Conservation (phyloP, 2,888 invertebrate species). For the Stenolophus ochropezus region DNA sequence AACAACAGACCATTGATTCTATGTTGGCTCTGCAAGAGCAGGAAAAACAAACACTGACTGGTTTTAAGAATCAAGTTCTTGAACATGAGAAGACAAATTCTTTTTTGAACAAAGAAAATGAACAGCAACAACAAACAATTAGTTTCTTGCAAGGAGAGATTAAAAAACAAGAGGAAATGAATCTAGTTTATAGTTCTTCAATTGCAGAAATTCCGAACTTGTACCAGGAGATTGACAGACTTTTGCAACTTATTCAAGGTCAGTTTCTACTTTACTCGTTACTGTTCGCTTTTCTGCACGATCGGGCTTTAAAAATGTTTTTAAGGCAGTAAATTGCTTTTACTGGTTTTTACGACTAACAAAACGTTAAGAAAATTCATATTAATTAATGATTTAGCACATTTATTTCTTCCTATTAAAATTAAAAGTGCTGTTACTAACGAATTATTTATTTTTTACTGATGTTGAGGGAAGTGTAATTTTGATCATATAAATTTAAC, state of each 20-base stretch:
- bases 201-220: not conserved
- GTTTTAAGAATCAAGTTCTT: not conserved
- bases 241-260: not conserved
- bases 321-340: too few relatives aligned
- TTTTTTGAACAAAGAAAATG: not conserved
- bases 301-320: too few relatives aligned
- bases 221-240: not conserved
- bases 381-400: too few relatives aligned
- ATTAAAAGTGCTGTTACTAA: too few relatives aligned
- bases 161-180: not conserved
- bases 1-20: not conserved
- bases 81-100: not conserved
- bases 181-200: not conserved
- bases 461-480: too few relatives aligned
- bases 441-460: too few relatives aligned
- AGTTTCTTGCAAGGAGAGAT: not conserved
- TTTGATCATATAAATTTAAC: too few relatives aligned
- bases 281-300: too few relatives aligned
- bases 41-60: not conserved
- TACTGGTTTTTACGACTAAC: too few relatives aligned
- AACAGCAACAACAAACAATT: not conserved
- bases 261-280: not conserved
- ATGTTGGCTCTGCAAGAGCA: not conserved
- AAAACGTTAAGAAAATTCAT: too few relatives aligned
- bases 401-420: too few relatives aligned